phyloP scores from a whole-genome alignment of 1,140 invertebrate genomes.

The Drosophila truncata region DNA sequence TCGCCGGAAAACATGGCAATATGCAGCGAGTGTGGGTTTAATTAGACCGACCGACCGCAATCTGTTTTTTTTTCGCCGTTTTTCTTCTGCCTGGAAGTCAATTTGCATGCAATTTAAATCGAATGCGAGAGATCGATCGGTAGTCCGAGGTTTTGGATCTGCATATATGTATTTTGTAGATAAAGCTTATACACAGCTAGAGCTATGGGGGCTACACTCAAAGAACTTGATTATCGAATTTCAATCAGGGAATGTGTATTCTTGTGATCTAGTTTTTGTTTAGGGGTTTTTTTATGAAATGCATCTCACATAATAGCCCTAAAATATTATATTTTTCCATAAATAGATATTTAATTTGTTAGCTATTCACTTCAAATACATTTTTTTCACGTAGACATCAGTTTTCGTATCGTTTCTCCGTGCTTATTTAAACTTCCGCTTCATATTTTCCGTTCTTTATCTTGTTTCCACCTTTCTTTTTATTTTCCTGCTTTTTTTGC shows the following conservation, averaged over 20 bases:
- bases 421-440: neutral
- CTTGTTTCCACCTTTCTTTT: slow-evolving; percentile 8
- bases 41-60: neutral
- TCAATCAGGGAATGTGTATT: neutral
- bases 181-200: slow-evolving; percentile 1
- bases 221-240: neutral
- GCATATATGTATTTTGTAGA: slow-evolving; percentile 26
- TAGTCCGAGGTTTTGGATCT: slow-evolving; percentile 25
- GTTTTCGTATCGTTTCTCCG: neutral
- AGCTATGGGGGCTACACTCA: neutral
- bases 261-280: neutral
- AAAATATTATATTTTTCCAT: neutral
- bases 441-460: neutral
- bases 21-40: slow-evolving; percentile 33
- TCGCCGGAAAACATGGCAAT: slow-evolving; percentile 29
- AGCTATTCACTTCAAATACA: neutral
- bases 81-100: slow-evolving; percentile 16
- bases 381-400: neutral
- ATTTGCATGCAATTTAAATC: slow-evolving; percentile 45
- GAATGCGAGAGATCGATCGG: slow-evolving; percentile 22
- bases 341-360: neutral
- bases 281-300: neutral
- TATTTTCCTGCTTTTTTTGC: neutral
- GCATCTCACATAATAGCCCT: neutral
- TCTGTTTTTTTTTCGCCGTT: neutral